Evolutionary conservation across 2,888 invertebrate species (phyloP).

Genomic region (Cremastinae sp.): DNA sequence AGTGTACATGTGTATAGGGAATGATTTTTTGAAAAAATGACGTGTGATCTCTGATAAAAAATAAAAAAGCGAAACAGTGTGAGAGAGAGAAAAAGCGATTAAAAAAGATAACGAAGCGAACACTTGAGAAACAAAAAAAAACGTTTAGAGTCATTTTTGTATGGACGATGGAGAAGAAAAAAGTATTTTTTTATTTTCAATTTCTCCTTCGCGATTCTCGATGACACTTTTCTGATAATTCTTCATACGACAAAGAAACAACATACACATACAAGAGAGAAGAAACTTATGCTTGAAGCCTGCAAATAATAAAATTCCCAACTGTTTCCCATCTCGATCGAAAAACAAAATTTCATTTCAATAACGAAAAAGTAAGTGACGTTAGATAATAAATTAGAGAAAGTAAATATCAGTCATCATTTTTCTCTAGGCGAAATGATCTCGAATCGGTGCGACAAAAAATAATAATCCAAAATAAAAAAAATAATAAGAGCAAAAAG

Average conservation of each 20-base stretch:
- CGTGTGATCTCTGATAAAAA: slow-evolving; percentile 14
- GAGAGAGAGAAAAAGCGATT: slow-evolving; percentile 48
- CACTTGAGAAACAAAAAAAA: slow-evolving; percentile 53
- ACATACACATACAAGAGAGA: background rate
- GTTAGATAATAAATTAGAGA: background rate
- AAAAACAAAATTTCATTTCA: slow-evolving; percentile 8
- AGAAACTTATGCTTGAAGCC: slow-evolving; percentile 34
- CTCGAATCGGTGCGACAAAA: slow-evolving; percentile 51
- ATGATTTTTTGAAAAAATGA: slow-evolving; percentile 22
- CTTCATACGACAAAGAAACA: slow-evolving; percentile 33
- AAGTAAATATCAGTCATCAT: slow-evolving; percentile 3
- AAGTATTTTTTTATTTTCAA: slow-evolving; percentile 75
- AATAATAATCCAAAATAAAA: slow-evolving; percentile 1
- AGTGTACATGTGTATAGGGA: slow-evolving; percentile 24
- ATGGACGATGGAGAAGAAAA: slow-evolving; percentile 69
- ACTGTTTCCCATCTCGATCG: slow-evolving; percentile 26
- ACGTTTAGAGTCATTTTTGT: slow-evolving; percentile 73
- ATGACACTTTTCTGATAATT: slow-evolving; percentile 40
- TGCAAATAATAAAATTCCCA: slow-evolving; percentile 17
- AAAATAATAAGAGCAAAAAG: background rate
- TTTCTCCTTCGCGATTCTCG: slow-evolving; percentile 59
- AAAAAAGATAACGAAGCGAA: slow-evolving; percentile 49
- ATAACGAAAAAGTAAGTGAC: background rate
- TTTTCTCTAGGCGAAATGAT: slow-evolving; percentile 42
- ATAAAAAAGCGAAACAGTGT: slow-evolving; percentile 43